phyloP scores from a whole-genome alignment of 2,888 invertebrate species.

The Mesoligia furuncula region DNA sequence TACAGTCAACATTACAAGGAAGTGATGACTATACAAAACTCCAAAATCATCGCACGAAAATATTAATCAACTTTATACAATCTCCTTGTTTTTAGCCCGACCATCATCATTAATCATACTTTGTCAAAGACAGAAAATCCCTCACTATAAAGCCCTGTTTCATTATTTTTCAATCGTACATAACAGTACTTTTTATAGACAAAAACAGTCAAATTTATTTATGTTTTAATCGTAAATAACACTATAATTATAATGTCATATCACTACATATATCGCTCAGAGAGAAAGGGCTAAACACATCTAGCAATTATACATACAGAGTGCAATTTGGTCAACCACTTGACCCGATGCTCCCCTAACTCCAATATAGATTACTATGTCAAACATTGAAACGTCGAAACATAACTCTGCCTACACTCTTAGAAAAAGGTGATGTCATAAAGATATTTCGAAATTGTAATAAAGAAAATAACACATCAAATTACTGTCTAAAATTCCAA shows the following conservation, averaged over 20 bases:
- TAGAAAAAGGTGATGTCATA: neutral
- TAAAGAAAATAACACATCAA: slow-evolving; percentile 3
- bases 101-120: neutral
- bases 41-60: neutral
- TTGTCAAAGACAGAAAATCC: neutral
- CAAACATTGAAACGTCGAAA: slow-evolving; percentile 1
- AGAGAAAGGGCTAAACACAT: neutral
- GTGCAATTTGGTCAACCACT: slow-evolving; percentile 8
- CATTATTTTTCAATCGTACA: neutral
- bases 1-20: neutral
- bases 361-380: neutral
- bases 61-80: neutral
- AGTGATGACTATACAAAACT: neutral
- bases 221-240: neutral
- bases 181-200: neutral
- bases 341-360: slow-evolving; percentile 17
- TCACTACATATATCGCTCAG: rapidly evolving
- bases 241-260: neutral
- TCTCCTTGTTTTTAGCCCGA: neutral
- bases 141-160: too few species aligned
- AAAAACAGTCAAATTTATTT: too few species aligned
- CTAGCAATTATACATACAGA: neutral
- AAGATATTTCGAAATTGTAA: neutral
- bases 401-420: neutral
- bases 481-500: slow-evolving; percentile 23